phyloP scores from a whole-genome alignment of 2,113 vertebrate species.

The Romanogobio albipinnatus region DNA sequence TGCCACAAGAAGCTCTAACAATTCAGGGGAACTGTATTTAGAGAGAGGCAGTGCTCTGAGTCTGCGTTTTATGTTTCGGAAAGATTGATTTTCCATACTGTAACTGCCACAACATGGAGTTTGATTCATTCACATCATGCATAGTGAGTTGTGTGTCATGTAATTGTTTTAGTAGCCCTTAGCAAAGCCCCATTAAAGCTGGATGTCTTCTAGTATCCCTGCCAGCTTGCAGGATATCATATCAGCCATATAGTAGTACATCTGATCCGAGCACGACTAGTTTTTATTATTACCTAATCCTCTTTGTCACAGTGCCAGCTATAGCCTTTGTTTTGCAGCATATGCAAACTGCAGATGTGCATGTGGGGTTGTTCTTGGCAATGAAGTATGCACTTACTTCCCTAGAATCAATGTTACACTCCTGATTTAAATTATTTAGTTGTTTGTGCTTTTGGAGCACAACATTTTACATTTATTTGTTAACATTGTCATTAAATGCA shows the following conservation, averaged over 20 bases:
- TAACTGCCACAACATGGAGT: neutral
- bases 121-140: slow-evolving; percentile 10
- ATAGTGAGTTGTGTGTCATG: neutral
- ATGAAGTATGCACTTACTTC: neutral
- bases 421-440: neutral
- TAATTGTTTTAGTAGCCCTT: neutral
- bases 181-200: slow-evolving; percentile 18
- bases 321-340: neutral
- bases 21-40: slow-evolving; percentile 9
- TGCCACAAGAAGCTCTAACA: slow-evolving; percentile 29
- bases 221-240: neutral
- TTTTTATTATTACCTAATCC: slow-evolving; percentile 15
- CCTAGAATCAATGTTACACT: neutral
- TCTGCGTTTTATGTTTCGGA: neutral
- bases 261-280: neutral
- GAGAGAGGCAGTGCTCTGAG: neutral
- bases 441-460: neutral
- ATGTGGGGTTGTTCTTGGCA: slow-evolving; percentile 2
- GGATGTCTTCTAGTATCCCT: neutral
- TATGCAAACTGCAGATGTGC: neutral
- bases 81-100: slow-evolving; percentile 33
- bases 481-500: neutral
- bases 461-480: neutral
- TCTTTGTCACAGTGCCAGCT: slow-evolving; percentile 8
- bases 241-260: neutral